Evolutionary conservation across 2,797 vertebrate genomes (phyloP).

Genomic region (Brotula barbata): DNA sequence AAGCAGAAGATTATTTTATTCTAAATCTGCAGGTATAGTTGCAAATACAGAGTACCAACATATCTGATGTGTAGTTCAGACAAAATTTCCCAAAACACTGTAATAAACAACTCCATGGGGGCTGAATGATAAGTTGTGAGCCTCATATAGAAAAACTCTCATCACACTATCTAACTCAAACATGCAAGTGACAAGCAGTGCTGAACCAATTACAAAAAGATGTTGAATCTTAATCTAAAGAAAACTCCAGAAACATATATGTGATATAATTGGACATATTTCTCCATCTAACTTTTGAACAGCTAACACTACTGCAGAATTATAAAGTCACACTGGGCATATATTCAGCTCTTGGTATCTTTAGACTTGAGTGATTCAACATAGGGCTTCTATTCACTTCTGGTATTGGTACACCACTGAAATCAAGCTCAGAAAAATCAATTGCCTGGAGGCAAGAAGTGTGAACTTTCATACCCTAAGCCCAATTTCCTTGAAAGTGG

Average conservation of each 20-base stretch:
- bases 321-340: conserved; percentile 25
- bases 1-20: conserved; percentile 23
- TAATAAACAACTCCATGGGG: too few species aligned
- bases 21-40: not conserved
- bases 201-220: too few species aligned
- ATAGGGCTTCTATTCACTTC: conserved; percentile 33
- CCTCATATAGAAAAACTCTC: too few species aligned
- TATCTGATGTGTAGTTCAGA: not conserved
- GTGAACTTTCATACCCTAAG: conserved; percentile 76
- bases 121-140: too few species aligned
- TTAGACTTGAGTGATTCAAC: conserved; percentile 49
- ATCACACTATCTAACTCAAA: too few species aligned
- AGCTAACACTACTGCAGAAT: conserved; percentile 10
- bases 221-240: too few species aligned
- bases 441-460: conserved; percentile 72
- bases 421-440: conserved; percentile 70
- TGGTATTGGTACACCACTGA: conserved; percentile 49
- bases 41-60: not conserved
- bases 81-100: too few species aligned
- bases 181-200: too few species aligned
- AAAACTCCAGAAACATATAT: too few species aligned
- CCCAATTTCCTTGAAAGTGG: conserved; percentile 77
- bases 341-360: conserved; percentile 24
- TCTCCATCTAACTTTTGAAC: not conserved
- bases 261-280: not conserved